phyloP scores from a whole-genome alignment of 2,797 vertebrate species.

The Odontamblyopus rebecca region DNA sequence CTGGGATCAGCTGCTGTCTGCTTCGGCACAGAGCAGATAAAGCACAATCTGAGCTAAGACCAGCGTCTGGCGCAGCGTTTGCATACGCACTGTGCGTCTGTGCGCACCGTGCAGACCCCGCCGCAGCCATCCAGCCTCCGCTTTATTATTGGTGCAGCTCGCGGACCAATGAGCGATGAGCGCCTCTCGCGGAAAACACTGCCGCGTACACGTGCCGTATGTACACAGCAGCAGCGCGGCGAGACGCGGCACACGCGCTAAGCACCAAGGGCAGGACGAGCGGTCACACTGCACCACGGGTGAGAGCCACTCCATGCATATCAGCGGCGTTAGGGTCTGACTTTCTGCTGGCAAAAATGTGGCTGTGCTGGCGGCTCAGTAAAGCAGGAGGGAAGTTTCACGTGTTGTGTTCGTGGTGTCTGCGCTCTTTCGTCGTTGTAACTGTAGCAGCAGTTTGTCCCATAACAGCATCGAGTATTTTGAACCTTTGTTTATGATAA shows the following conservation, averaged over 20 bases:
- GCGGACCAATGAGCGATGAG: conserved; percentile 59
- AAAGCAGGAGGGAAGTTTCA: conserved; percentile 11
- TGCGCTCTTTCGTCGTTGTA: conserved; percentile 6
- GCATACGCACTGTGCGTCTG: neutral
- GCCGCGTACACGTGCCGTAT: conserved; percentile 69
- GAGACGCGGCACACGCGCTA: neutral
- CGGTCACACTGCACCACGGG: neutral
- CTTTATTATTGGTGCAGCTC: conserved; percentile 55
- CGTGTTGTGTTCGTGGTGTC: conserved; percentile 32
- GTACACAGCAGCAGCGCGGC: conserved; percentile 28
- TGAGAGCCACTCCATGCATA: neutral
- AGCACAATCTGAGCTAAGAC: conserved; percentile 22
- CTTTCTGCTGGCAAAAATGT: neutral
- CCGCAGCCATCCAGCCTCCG: conserved; percentile 3
- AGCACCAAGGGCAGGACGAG: neutral
- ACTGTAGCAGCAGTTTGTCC: neutral
- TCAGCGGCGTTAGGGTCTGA: neutral
- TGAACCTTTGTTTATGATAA: neutral
- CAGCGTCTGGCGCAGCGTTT: conserved; percentile 10
- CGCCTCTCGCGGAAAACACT: conserved; percentile 53
- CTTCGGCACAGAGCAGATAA: neutral
- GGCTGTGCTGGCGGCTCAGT: neutral
- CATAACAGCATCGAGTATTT: conserved; percentile 13
- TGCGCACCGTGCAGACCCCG: neutral
- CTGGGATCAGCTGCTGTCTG: conserved; percentile 18